phyloP scores from a whole-genome alignment of 2,797 vertebrate genomes.

The Bufotes viridis region DNA sequence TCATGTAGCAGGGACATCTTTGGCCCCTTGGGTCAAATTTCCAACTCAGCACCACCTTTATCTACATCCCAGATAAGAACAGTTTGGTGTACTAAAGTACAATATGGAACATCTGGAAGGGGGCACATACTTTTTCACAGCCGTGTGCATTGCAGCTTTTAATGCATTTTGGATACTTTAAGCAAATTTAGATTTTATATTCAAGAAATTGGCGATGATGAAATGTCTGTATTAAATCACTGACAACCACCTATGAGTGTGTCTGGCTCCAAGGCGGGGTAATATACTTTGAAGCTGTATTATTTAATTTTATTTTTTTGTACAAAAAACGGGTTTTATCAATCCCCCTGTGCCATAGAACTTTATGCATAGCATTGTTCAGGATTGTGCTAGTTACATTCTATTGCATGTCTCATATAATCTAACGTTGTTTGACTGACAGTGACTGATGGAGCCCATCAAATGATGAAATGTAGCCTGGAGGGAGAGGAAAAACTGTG shows the following conservation, averaged over 20 bases:
- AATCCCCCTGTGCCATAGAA: background rate
- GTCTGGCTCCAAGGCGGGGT: background rate
- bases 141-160: background rate
- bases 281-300: background rate
- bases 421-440: constrained; percentile 51
- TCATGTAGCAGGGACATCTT: too few relatives aligned
- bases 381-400: constrained; percentile 10
- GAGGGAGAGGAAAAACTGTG: constrained; percentile 16
- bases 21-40: too few relatives aligned
- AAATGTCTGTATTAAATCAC: constrained; percentile 1
- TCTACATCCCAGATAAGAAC: too few relatives aligned
- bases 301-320: background rate
- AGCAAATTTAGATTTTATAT: background rate
- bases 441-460: constrained; percentile 32
- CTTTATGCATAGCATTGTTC: background rate
- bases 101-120: too few relatives aligned
- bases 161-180: background rate
- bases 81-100: too few relatives aligned
- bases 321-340: background rate
- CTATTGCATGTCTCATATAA: constrained; percentile 25
- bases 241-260: background rate
- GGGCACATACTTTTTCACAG: background rate
- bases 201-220: background rate
- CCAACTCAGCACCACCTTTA: too few relatives aligned
- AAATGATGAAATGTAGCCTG: constrained; percentile 39